phyloP scores from a whole-genome alignment of 1,140 invertebrate genomes.

The Drosophila albomicans region DNA sequence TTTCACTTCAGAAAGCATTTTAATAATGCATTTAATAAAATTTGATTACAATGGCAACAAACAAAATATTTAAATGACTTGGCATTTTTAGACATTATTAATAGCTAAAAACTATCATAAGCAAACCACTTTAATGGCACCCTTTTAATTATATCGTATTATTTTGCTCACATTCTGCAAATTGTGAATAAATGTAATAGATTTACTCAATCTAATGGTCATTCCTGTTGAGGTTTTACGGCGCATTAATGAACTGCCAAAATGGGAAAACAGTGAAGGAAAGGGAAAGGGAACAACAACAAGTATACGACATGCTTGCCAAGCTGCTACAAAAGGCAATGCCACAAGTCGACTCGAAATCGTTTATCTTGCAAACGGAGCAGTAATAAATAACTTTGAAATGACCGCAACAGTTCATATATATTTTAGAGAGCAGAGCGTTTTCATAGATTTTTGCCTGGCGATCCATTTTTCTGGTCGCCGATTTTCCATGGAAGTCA shows the following conservation, averaged over 20 bases:
- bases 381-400: conserved; percentile 64
- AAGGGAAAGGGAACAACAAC: no score
- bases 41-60: no score
- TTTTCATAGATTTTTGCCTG: conserved; percentile 52
- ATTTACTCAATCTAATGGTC: conserved; percentile 25
- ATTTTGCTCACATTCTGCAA: conserved; percentile 11
- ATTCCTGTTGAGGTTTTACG: conserved; percentile 23
- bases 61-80: background rate
- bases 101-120: background rate
- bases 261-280: no score
- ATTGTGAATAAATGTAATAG: conserved; percentile 24
- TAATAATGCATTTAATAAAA: no score
- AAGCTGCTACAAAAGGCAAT: conserved; percentile 32
- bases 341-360: conserved; percentile 20
- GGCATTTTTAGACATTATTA: background rate
- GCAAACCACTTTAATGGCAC: background rate
- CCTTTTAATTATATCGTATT: conserved; percentile 35
- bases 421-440: conserved; percentile 30
- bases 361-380: conserved; percentile 46
- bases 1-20: no score
- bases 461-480: conserved; percentile 4
- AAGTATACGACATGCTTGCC: background rate
- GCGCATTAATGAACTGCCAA: conserved; percentile 45
- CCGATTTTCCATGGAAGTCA: conserved; percentile 11
- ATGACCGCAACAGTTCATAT: conserved; percentile 67